Conservation (phyloP, 2,888 invertebrate species). For the Erebia epiphron region DNA sequence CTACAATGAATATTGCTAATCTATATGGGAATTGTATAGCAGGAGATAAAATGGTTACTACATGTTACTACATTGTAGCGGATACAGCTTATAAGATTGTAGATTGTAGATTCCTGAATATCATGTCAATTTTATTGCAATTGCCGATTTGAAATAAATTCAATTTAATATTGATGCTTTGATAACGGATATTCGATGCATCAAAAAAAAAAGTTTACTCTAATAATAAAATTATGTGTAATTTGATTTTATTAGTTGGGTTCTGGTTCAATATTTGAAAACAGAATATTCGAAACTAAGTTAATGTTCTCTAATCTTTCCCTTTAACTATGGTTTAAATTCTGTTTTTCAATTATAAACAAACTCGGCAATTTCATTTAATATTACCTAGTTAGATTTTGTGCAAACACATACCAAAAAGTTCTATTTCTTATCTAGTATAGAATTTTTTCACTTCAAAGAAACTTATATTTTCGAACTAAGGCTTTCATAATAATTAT, state of each 20-base stretch:
- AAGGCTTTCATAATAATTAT: background rate
- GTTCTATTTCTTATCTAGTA: conserved; percentile 11
- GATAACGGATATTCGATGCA: background rate
- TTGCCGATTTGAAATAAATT: conserved; percentile 24
- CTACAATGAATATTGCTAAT: conserved; percentile 73
- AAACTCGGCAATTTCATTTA: conserved; percentile 28
- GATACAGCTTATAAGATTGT: conserved; percentile 51
- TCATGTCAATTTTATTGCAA: conserved; percentile 45
- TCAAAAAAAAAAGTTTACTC: background rate
- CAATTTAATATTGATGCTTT: background rate
- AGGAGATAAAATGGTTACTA: conserved; percentile 49
- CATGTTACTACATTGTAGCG: conserved; percentile 42
- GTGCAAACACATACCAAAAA: conserved; percentile 23
- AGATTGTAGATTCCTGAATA: conserved; percentile 51
- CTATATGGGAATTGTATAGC: conserved; percentile 73
- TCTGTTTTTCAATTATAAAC: background rate
- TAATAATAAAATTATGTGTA: background rate
- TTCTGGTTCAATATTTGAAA: too few relatives aligned
- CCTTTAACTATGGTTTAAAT: background rate
- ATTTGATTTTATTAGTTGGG: background rate
- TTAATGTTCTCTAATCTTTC: background rate
- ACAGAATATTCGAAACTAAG: too few relatives aligned
- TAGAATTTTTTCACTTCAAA: conserved; percentile 10
- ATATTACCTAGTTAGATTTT: conserved; percentile 19
- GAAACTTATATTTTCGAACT: conserved; percentile 4